Percentiles rank a stretch among this genome's conserved stretches.
Conservation (phyloP, 1,140 invertebrate genomes). For the Caerostris extrusa region DNA sequence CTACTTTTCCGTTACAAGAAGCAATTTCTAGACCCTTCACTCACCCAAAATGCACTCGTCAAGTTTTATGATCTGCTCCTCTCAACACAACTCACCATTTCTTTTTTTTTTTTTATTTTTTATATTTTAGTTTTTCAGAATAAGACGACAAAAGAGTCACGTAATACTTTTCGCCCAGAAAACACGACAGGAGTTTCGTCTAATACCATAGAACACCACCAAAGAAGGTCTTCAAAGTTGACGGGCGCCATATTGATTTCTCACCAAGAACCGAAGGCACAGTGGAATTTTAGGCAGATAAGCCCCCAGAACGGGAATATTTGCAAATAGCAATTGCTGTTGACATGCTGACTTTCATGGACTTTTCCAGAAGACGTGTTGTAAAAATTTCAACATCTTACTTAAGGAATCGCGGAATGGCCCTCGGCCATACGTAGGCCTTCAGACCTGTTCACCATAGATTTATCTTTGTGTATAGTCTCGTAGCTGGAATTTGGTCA, state of each 20-base stretch:
- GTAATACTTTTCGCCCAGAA: constrained; percentile 59
- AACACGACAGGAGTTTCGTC: constrained; percentile 33
- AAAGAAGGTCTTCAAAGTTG: constrained; percentile 34
- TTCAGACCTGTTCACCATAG: constrained; percentile 60
- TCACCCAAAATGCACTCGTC: constrained; percentile 37
- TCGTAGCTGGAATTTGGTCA: not conserved
- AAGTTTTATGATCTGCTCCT: constrained; percentile 16
- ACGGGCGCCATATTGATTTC: constrained; percentile 74
- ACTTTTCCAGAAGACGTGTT: constrained; percentile 70
- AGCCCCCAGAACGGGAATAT: constrained; percentile 63
- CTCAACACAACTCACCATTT: not conserved
- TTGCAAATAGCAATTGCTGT: constrained; percentile 76
- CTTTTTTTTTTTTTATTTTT: too few relatives aligned
- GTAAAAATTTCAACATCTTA: constrained; percentile 64
- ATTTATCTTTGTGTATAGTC: constrained; percentile 65
- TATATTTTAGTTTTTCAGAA: not conserved
- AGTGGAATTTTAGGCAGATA: constrained; percentile 65
- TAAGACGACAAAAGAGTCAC: constrained; percentile 41
- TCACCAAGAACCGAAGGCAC: not conserved
- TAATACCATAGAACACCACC: constrained; percentile 52
- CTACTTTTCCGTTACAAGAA: not conserved
- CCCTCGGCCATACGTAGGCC: constrained; percentile 2
- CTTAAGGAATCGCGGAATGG: constrained; percentile 46
- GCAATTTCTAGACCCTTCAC: not conserved
- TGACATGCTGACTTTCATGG: constrained; percentile 75